Base-by-base conservation (phyloP, 2,888 invertebrate genomes). In the Thelaira solivaga region DNA sequence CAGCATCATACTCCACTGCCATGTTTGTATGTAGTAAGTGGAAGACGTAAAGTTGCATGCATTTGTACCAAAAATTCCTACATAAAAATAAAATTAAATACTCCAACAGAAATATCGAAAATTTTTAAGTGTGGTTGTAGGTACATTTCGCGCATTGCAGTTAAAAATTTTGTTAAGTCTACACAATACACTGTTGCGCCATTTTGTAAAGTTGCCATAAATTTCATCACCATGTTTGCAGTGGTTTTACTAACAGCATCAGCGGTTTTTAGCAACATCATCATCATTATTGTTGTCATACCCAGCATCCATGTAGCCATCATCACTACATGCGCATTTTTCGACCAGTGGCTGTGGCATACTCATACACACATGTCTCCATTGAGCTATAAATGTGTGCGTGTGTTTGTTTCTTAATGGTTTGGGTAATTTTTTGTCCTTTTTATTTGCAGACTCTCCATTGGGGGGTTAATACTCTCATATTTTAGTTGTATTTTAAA, bases 141-240 rank as follows among this genome's bases (percentile, higher is more conserved):
- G 24, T 16, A 69, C 34, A 69, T 74, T 78, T 74, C 78, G 78
- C 74, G 78, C 78, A 78, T 61, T 78, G 78, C 78, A 78, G 78
- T 67, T 41, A 47, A 65, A 78, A 74, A 61, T 36, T 67, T 74
- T 22, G 36, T 43, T 64, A 51, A 67, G 57, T 51, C 45, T 68
- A 51, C 64, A 62, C 59, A 78, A 76, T 65, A 72, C 76, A 65
- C 78, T 78, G 78, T 78, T 78, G 78, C 78, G 74, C 78, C 74
- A 78, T 76, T 76, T 81, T 81, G 83, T 82, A 84, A 85, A 83
- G 84, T 85, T 84, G 86, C 85, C 86, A 85, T 85, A 85, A 85
- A 85, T 85, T 85, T 82, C 83, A 74, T 71, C 74, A 74, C 74
- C 74, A 74, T 78, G 78, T 76, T 79, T 79, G 79, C 76, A 79